phyloP scores from a whole-genome alignment of 2,888 invertebrate genomes.

The Chymomyza caudatula region DNA sequence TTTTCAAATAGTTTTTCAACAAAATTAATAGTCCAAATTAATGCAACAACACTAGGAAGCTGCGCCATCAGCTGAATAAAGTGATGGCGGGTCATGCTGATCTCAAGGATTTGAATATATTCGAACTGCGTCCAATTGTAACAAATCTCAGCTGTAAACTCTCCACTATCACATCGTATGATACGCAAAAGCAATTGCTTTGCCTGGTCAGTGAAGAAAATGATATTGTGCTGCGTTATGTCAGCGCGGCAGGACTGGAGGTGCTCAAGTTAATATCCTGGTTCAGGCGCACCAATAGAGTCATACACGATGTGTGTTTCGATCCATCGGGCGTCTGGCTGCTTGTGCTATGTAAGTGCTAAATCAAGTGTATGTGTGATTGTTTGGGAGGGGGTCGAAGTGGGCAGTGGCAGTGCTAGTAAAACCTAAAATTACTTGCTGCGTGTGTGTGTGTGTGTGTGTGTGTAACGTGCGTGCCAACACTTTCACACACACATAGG shows the following conservation, averaged over 20 bases:
- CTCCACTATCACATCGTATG: conserved; percentile 75
- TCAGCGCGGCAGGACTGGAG: conserved; percentile 70
- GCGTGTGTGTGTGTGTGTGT: conserved; percentile 2
- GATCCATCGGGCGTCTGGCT: conserved; percentile 85
- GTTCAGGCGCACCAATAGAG: conserved; percentile 75
- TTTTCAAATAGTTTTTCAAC: neutral
- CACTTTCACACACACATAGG: neutral
- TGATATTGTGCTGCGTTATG: conserved; percentile 76
- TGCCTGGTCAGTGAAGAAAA: conserved; percentile 77
- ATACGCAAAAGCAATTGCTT: conserved; percentile 74
- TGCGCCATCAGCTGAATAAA: neutral
- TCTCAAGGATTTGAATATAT: conserved; percentile 71
- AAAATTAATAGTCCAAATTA: neutral
- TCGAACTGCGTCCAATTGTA: conserved; percentile 75
- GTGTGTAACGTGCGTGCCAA: conserved; percentile 9
- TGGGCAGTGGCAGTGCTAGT: neutral
- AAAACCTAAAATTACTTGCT: conserved; percentile 51
- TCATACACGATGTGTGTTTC: conserved; percentile 87
- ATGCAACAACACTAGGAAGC: neutral
- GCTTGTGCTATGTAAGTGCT: conserved; percentile 77
- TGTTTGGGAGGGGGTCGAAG: neutral
- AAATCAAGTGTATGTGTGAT: neutral
- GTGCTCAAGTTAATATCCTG: conserved; percentile 76
- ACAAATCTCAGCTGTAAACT: conserved; percentile 77
- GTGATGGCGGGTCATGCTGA: conserved; percentile 59